Evolutionary conservation across 1,140 invertebrate genomes (phyloP), one percentile per base, ranked within the genome.

Genomic region (Zaprionus ornatus): DNA sequence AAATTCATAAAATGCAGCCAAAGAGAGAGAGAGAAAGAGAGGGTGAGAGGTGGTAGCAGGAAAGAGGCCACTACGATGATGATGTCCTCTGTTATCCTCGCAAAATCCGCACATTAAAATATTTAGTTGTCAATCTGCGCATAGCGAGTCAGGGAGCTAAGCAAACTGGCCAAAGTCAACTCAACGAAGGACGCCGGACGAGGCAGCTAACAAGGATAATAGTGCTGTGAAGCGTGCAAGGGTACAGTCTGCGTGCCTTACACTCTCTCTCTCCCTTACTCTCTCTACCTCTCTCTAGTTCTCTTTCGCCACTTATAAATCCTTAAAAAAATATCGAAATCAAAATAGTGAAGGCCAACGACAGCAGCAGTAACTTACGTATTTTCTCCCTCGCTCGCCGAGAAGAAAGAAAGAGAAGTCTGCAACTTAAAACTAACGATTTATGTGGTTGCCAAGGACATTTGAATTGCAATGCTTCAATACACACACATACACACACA

Each of bases 271-370:
- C 1, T 63, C 54, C 5, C 52, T 57, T n/a, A n/a, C n/a, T n/a
- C n/a, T n/a, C n/a, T n/a, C n/a, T n/a, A n/a, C n/a, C 7, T 64
- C 3, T 32, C 10, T 32, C 21, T 21, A 17, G 35, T 27, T 23
- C 25, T 54, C 9, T 62, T 25, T 29, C 40, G 35, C 52, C 67
- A 61, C 62, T 67, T 75, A 72, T 54, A 87, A 75, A 76, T 79
- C 66, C 80, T 69, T 68, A 77, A 74, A 74, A 50, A 83, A 79
- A 69, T 79, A 88, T 80, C 66, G 71, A 76, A 78, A 80, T 72
- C 65, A 74, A 84, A 83, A 67, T 62, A 52, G 23, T 69, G 60
- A 57, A 73, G 63, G 48, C 66, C 63, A 57, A 48, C 64, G 32
- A 19, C 55, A 29, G 13, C 6, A 61, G 57, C 54, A 73, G 60